A percentile compares a stretch with the other conserved stretches of the same genome.
phyloP scores from a whole-genome alignment of 2,888 invertebrate genomes.

The Therioaphis trifolii region DNA sequence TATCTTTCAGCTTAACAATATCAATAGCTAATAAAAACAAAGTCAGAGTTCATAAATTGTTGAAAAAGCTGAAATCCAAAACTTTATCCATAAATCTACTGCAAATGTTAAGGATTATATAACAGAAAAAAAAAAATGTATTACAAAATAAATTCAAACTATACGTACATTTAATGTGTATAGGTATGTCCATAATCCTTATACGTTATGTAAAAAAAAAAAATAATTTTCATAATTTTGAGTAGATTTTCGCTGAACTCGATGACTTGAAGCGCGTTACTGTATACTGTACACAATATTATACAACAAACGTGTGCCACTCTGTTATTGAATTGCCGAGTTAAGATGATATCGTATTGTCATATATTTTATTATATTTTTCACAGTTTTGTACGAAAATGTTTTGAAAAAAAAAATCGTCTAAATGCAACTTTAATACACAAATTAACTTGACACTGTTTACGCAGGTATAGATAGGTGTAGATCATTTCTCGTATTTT shows the following conservation, averaged over 20 bases:
- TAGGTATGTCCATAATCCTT: background rate
- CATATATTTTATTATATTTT: too few species aligned
- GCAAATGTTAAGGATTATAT: constrained; percentile 17
- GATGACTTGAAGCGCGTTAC: background rate
- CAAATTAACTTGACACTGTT: too few species aligned
- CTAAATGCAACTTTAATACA: too few species aligned
- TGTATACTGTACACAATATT: background rate
- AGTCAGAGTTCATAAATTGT: constrained; percentile 28
- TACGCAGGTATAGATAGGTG: too few species aligned
- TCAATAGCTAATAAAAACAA: constrained; percentile 50
- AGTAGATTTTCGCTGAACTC: background rate
- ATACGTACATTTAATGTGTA: too few species aligned
- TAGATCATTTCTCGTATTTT: too few species aligned
- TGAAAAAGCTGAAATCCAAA: constrained; percentile 3
- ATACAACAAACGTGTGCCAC: too few species aligned
- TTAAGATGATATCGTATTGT: too few species aligned
- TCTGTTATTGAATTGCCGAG: too few species aligned
- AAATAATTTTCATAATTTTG: background rate
- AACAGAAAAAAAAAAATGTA: background rate
- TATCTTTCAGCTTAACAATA: background rate
- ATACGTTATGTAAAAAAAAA: background rate
- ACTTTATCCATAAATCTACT: constrained; percentile 44
- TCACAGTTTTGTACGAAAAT: too few species aligned
- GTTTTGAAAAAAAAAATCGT: too few species aligned
- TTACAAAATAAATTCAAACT: background rate